Percentiles rank a stretch among this genome's conserved stretches.
Evolutionary conservation across 2,797 vertebrate species (phyloP).

Genomic region (Alauda arvensis): DNA sequence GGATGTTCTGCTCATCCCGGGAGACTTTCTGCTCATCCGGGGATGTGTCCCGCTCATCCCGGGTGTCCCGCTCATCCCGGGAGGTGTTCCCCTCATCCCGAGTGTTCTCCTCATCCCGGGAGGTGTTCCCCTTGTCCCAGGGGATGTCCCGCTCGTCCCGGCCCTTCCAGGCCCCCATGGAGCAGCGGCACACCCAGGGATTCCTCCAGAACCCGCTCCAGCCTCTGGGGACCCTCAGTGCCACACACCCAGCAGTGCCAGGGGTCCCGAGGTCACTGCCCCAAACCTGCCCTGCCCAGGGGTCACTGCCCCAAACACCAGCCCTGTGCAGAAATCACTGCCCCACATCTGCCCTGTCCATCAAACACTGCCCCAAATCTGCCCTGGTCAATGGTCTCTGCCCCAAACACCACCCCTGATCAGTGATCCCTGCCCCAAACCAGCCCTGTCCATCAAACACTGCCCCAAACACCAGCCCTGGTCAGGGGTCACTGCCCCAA

Average conservation of each 20-base stretch:
- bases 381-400: background rate
- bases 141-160: too few species aligned
- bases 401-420: background rate
- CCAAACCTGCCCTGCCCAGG: background rate
- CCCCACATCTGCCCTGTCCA: background rate
- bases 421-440: background rate
- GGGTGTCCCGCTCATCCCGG: background rate
- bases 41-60: background rate
- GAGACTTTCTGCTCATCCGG: too few species aligned
- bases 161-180: background rate
- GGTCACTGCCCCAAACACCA: too few species aligned
- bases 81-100: too few species aligned
- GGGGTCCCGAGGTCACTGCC: background rate
- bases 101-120: too few species aligned
- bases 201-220: background rate
- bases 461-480: too few species aligned
- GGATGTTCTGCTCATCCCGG: too few species aligned
- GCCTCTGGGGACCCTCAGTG: fast-evolving
- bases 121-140: too few species aligned
- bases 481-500: too few species aligned
- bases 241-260: background rate
- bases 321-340: background rate
- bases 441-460: background rate
- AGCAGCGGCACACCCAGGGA: background rate
- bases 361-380: background rate